These are phyloP conservation scores for Microtus richardsoni DNA, from an alignment of 2,113 vertebrate species.

Conservation along the genomic window DNA sequence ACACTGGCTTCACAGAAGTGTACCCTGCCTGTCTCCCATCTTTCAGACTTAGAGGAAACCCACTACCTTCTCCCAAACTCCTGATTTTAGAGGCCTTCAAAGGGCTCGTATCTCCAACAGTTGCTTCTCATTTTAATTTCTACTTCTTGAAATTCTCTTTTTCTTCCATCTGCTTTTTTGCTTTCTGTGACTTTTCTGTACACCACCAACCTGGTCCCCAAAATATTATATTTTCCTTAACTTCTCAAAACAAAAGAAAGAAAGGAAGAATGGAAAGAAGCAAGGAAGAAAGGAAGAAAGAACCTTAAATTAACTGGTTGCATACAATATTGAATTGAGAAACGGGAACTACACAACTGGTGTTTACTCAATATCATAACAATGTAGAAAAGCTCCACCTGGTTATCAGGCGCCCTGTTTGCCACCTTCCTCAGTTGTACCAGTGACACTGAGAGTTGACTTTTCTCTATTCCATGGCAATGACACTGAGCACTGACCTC, in stretches of 20 bases:
- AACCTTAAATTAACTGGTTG: not conserved
- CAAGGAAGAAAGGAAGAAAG: not conserved
- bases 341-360: not conserved
- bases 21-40: not conserved
- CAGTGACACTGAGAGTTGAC: not conserved
- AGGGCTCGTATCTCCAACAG: not conserved
- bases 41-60: not conserved
- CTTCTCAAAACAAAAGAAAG: not conserved
- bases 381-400: not conserved
- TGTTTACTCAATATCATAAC: not conserved
- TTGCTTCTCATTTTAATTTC: not conserved
- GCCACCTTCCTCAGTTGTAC: not conserved
- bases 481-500: not conserved
- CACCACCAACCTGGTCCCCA: not conserved
- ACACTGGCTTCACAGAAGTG: not conserved
- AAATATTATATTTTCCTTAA: not conserved
- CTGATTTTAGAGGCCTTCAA: not conserved
- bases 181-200: not conserved
- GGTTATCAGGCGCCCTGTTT: not conserved
- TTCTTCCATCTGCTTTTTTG: not conserved
- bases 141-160: not conserved
- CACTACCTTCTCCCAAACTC: not conserved
- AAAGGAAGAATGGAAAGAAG: no score
- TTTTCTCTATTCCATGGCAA: not conserved
- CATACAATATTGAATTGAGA: not conserved